Evolutionary conservation across 2,113 vertebrate genomes (phyloP), one percentile per base, ranked within the genome.

Genomic region (Cygnus atratus): DNA sequence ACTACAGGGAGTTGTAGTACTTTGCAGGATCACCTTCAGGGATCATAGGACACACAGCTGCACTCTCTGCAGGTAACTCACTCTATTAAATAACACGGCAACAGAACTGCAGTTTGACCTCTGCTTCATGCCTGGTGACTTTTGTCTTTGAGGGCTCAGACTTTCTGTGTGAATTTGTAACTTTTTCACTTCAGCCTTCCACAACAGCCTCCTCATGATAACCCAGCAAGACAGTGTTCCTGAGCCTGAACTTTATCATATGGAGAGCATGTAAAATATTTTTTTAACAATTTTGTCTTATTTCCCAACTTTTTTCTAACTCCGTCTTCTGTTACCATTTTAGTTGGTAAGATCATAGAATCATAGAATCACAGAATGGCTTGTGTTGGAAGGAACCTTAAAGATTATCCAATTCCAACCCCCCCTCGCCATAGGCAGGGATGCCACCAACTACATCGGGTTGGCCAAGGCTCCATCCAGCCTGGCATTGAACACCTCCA

Each of bases 11-110:
- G 35, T 82, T 66, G 43, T 43, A 43, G 35, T 57, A 76, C 71
- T 92, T 87, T 35, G 21, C 71, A 83, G 44, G 43, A 92, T 92
- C 91, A 94, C 89, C 77, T 95, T 96, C 92, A 95, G 74, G 84
- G 91, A 84, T 97, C 93, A 92, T 35, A 82, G 68, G 87, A 52
- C 17, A 71, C 33, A 41, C 58, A 79, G 8, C 7, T 1, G 19
- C 77, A 66, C 41, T 73, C 58, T 91, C 61, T 92, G 54, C 70
- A 83, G 87, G 54, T 65, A 88, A 62, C 37, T 88, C 68, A 78
- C 37, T 87, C 48, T 39, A 21, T 88, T 90, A 77, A 83, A 44
- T 68, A 86, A 67, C 72, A 24, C 4, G 2, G 43, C 39, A 84
- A 88, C 70, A 85, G 87, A 87, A 82, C 29, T 67, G 44, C 18